A percentile compares a stretch with the other conserved stretches of the same genome.
phyloP scores from a whole-genome alignment of 2,888 invertebrate genomes.

The Lasioglossum morio region DNA sequence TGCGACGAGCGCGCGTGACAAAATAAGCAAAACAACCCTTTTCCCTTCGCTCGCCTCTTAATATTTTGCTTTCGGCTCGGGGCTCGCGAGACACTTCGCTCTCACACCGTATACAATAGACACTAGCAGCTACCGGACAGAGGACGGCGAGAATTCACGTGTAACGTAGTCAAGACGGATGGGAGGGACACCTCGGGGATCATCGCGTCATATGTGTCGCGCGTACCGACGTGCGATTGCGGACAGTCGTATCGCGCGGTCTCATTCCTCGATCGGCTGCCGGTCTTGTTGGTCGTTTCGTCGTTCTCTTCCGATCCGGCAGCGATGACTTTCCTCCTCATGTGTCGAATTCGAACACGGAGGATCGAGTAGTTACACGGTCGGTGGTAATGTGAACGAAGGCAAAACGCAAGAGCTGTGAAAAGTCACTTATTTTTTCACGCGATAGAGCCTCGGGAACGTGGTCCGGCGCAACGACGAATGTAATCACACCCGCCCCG shows the following conservation, averaged over 20 bases:
- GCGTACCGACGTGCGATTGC: slow-evolving; percentile 37
- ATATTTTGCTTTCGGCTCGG: neutral
- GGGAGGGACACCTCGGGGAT: slow-evolving; percentile 50
- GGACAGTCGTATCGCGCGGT: slow-evolving; percentile 33
- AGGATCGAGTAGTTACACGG: neutral
- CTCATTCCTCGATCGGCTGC: slow-evolving; percentile 49
- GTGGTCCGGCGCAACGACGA: slow-evolving; percentile 24
- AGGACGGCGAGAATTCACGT: slow-evolving; percentile 12
- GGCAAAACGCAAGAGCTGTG: neutral
- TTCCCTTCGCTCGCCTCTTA: neutral
- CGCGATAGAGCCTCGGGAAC: slow-evolving; percentile 24
- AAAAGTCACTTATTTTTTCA: slow-evolving; percentile 32
- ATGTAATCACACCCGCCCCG: slow-evolving; percentile 44
- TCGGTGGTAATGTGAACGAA: neutral
- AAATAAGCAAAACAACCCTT: slow-evolving; percentile 17
- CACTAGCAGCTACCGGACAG: neutral
- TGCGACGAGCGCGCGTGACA: slow-evolving; percentile 17
- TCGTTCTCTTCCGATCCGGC: slow-evolving; percentile 42
- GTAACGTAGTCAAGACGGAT: slow-evolving; percentile 50
- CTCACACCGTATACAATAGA: slow-evolving; percentile 44
- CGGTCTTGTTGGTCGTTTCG: slow-evolving; percentile 25
- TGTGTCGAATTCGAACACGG: slow-evolving; percentile 50
- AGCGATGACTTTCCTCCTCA: slow-evolving; percentile 48
- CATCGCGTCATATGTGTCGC: slow-evolving; percentile 64
- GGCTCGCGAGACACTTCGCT: slow-evolving; percentile 18